Evolutionary conservation across 2,888 invertebrate species (phyloP), one percentile per base, ranked within the genome.

Genomic region (Chirona hameri): DNA sequence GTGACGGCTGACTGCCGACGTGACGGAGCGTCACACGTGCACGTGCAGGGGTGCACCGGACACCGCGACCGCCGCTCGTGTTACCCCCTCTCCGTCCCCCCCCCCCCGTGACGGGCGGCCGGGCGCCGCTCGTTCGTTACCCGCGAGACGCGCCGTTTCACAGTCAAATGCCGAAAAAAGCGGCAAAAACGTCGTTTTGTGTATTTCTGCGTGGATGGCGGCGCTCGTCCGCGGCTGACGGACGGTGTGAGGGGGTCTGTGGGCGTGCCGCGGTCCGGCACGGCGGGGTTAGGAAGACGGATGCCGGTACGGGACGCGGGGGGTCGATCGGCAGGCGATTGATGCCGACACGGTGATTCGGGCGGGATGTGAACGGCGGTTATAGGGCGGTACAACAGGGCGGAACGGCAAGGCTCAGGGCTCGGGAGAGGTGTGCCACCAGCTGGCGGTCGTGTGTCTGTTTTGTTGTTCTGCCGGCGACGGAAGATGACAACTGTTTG

Each of bases 41-140:
- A 76, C 76, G 76, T 39, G 76, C 76, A 76, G 76, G 39, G 39
- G 76, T 7, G 21, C 76, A 76, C 76, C 39, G 76, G 76, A 76
- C 76, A 76, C 76, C 76, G 69, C n/a, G n/a, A 14, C n/a, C 27
- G 29, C 14, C 69, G 27, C 27, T 76, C 76, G 21, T 7, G 76
- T 76, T 76, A 72, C 65, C 27, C 21, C 65, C n/a, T 7, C 14
- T 5, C 29, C 29, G 0, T 15, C 14, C 14, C n/a, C 29, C 27
- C 65, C 65, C 65, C 65, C 9, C 12, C 72, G 5, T 24, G 31
- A 31, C 39, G 39, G 29, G 39, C 76, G 76, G 31, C 39, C 39
- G 18, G 18, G 27, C 76, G 12, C 12, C 39, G 39, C 21, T 21
- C 21, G 7, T 31, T 18, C 2, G 21, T 69, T 29, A 69, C 14